phyloP scores from a whole-genome alignment of 2,888 invertebrate genomes.

The Eristalis tenax region DNA sequence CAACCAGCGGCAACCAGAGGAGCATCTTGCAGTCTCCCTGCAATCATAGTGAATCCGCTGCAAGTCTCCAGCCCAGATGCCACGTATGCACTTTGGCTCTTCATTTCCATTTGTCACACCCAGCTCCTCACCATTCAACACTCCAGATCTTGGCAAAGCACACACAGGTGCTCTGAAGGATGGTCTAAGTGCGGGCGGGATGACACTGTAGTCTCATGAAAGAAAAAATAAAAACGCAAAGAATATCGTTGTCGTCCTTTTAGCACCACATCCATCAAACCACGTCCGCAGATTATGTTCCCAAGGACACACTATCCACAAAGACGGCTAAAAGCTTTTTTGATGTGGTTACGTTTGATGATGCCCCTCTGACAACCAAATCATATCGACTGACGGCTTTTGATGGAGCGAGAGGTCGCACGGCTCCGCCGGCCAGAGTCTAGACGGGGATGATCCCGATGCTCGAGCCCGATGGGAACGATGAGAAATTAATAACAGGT shows the following conservation, averaged over 20 bases:
- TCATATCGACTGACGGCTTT: conserved; percentile 61
- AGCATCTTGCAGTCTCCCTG: background rate
- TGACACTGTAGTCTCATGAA: too few relatives aligned
- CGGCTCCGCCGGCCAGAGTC: conserved; percentile 41
- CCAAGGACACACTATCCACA: background rate
- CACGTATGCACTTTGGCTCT: background rate
- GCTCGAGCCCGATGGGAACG: conserved; percentile 28
- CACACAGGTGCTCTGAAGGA: background rate
- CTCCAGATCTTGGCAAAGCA: background rate
- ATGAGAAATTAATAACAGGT: conserved; percentile 61
- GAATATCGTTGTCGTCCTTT: conserved; percentile 21
- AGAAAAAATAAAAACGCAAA: background rate
- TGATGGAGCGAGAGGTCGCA: conserved; percentile 9
- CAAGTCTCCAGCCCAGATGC: background rate
- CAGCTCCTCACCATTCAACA: background rate
- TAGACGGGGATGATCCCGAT: conserved; percentile 62
- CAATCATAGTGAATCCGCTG: background rate
- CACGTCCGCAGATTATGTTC: conserved; percentile 7
- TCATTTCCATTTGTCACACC: background rate
- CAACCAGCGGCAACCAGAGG: too few relatives aligned
- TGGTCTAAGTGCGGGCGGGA: background rate
- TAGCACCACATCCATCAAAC: conserved; percentile 54
- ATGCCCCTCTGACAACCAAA: conserved; percentile 65
- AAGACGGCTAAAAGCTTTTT: conserved; percentile 55
- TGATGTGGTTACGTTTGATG: conserved; percentile 68